A percentile compares a stretch with the other conserved stretches of the same genome.
These are phyloP conservation scores for Hestina assimilis DNA, from an alignment of 1,140 invertebrate species.

Conservation along the genomic window DNA sequence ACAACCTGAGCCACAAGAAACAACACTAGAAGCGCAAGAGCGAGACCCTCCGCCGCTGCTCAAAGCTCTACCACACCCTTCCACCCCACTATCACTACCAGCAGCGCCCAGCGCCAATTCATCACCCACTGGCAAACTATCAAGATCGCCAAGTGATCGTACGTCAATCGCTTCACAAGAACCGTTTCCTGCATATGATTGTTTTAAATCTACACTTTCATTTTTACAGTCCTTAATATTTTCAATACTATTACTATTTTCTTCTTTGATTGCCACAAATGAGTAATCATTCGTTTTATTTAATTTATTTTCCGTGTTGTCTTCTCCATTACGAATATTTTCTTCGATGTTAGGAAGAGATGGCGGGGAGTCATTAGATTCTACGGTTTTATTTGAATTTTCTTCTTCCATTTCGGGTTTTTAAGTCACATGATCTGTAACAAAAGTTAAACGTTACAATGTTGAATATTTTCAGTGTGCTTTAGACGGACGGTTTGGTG, in stretches of 20 bases:
- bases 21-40: constrained; percentile 86
- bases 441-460: constrained; percentile 32
- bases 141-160: constrained; percentile 60
- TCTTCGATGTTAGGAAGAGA: constrained; percentile 32
- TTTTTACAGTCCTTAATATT: constrained; percentile 39
- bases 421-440: constrained; percentile 72
- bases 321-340: constrained; percentile 29
- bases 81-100: constrained; percentile 89
- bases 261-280: constrained; percentile 42
- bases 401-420: constrained; percentile 59
- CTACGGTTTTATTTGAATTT: constrained; percentile 35
- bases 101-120: constrained; percentile 75
- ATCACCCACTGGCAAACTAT: constrained; percentile 64
- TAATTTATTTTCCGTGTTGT: constrained; percentile 30
- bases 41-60: constrained; percentile 80
- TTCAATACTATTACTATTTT: constrained; percentile 43
- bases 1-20: constrained; percentile 86
- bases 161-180: constrained; percentile 60
- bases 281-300: constrained; percentile 34
- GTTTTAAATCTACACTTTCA: constrained; percentile 44
- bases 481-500: constrained; percentile 24
- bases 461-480: constrained; percentile 20
- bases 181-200: constrained; percentile 48
- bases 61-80: constrained; percentile 83
- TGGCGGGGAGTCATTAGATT: constrained; percentile 28